Conservation (phyloP, 35 echinoderm and acorn worm species). For the Nesometra sesokonis region DNA sequence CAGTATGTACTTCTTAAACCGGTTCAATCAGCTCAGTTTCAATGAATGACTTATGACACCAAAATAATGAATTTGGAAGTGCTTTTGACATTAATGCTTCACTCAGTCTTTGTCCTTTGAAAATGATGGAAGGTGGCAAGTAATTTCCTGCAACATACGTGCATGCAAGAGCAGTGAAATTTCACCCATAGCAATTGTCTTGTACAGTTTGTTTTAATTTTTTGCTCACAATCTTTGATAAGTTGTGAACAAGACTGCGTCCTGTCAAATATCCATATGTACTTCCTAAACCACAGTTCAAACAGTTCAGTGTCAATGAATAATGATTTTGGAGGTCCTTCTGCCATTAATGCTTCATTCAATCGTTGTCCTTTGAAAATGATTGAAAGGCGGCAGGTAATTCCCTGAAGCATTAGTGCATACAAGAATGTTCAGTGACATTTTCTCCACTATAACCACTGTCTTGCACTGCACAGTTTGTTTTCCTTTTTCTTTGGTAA, state of each 20-base stretch:
- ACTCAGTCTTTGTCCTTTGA: not conserved
- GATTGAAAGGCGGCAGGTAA: no score
- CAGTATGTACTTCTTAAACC: not conserved
- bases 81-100: not conserved
- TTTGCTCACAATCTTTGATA: constrained; percentile 9
- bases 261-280: no score
- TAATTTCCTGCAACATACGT: constrained; percentile 6
- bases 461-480: no score
- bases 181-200: constrained; percentile 24
- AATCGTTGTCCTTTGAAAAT: no score
- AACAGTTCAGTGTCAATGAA: no score
- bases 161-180: constrained; percentile 27
- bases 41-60: not conserved
- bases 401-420: no score
- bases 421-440: no score
- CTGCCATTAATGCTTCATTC: no score
- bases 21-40: not conserved
- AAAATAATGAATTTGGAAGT: not conserved
- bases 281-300: no score
- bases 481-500: no score
- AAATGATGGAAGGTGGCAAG: constrained; percentile 23
- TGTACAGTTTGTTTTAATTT: constrained; percentile 22
- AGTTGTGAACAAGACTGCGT: constrained; percentile 22
- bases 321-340: no score
- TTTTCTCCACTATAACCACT: no score